Evolutionary conservation across 2,888 invertebrate species (phyloP).

Genomic region (Polia nebulosa): DNA sequence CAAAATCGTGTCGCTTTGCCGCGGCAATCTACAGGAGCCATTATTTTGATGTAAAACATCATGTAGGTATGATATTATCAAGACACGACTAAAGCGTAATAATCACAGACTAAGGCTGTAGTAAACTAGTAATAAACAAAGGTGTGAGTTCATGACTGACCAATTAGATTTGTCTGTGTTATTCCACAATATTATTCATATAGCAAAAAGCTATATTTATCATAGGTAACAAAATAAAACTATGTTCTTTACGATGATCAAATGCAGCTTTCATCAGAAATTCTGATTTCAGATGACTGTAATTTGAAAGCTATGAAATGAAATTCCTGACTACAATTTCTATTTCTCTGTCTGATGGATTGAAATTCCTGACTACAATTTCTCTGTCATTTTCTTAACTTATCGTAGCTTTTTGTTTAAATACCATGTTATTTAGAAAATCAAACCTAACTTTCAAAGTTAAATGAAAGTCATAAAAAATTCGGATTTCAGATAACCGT

Average conservation of each 20-base stretch:
- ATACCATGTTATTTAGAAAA: no score
- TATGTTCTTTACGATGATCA: not conserved
- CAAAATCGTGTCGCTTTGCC: not conserved
- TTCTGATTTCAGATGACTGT: not conserved
- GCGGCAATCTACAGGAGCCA: not conserved
- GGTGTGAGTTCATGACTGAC: conserved; percentile 36
- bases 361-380: not conserved
- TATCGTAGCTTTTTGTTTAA: no score
- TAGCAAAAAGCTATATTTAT: conserved; percentile 28
- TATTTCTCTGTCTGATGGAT: not conserved
- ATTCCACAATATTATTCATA: conserved; percentile 5
- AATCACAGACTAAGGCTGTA: conserved; percentile 3
- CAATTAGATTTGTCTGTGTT: conserved; percentile 37
- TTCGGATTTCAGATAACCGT: no score
- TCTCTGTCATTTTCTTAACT: not conserved
- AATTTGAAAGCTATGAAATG: not conserved
- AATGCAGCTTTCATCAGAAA: conserved; percentile 4
- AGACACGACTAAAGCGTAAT: conserved; percentile 15
- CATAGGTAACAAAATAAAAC: conserved; percentile 17
- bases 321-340: not conserved
- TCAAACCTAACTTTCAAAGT: no score
- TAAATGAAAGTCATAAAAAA: no score
- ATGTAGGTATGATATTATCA: conserved; percentile 19
- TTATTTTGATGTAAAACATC: conserved; percentile 4
- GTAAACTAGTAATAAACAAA: conserved; percentile 15